phyloP scores from a whole-genome alignment of 2,113 vertebrate species.

The Tychaedon coryphoeus region DNA sequence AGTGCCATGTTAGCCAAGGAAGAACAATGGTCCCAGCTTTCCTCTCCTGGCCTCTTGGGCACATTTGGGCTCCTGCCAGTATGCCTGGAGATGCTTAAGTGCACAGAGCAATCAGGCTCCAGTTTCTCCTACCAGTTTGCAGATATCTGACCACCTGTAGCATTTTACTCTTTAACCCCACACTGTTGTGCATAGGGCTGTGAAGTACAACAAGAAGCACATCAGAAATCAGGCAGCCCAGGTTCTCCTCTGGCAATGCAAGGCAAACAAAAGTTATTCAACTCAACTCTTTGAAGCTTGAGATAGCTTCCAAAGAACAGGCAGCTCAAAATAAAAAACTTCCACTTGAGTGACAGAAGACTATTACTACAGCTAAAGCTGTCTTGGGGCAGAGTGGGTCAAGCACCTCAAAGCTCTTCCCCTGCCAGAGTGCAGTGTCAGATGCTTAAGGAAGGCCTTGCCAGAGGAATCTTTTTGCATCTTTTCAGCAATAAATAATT shows the following conservation, averaged over 20 bases:
- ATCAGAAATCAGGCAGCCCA: not conserved
- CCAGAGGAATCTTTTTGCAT: not conserved
- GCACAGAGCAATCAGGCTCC: not conserved
- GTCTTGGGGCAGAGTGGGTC: not conserved
- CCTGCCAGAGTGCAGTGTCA: not conserved
- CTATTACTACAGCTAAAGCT: not conserved
- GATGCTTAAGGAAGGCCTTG: not conserved
- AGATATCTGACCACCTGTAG: not conserved
- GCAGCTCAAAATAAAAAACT: not conserved
- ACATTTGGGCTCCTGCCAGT: not conserved
- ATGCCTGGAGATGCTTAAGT: not conserved
- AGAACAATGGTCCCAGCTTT: not conserved
- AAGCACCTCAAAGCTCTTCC: not conserved
- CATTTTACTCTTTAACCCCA: not conserved
- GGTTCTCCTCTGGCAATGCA: not conserved
- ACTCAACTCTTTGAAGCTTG: not conserved
- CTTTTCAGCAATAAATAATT: not conserved
- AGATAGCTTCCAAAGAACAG: not conserved
- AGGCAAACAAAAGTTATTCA: not conserved
- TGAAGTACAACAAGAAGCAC: not conserved
- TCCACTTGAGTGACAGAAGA: not conserved
- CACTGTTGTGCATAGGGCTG: not conserved
- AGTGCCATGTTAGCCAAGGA: not conserved
- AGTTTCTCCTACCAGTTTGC: not conserved
- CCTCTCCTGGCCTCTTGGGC: not conserved